These are phyloP conservation scores for Octopus sinensis DNA, from an alignment of 1,140 invertebrate genomes.

Conservation along the genomic window DNA sequence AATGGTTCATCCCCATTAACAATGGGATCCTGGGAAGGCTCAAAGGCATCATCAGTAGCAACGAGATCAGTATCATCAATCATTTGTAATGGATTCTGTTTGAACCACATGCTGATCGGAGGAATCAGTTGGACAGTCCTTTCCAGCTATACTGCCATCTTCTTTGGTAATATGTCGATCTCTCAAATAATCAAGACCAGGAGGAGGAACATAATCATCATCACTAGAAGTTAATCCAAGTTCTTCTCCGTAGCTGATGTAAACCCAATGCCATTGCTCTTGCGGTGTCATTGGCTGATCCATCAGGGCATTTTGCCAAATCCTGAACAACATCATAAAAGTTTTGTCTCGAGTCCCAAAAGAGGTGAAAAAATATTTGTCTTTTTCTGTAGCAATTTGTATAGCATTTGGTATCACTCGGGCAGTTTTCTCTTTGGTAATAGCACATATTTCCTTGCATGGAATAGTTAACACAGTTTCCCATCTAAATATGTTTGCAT, in stretches of 20 bases:
- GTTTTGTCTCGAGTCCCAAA: constrained; percentile 88
- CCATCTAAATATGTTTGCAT: constrained; percentile 95
- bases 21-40: too few relatives aligned
- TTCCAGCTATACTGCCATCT: too few relatives aligned
- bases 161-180: too few relatives aligned
- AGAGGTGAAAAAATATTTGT: constrained; percentile 90
- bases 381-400: constrained; percentile 75
- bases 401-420: constrained; percentile 95
- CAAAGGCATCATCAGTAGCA: too few relatives aligned
- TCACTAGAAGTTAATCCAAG: constrained; percentile 84
- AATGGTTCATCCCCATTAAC: too few relatives aligned
- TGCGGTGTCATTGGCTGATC: constrained; percentile 80
- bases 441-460: constrained; percentile 84
- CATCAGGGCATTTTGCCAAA: constrained; percentile 93
- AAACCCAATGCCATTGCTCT: constrained; percentile 89
- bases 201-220: too few relatives aligned
- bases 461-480: constrained; percentile 65
- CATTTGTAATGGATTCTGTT: too few relatives aligned
- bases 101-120: too few relatives aligned
- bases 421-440: constrained; percentile 90
- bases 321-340: constrained; percentile 88
- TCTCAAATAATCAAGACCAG: too few relatives aligned
- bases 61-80: too few relatives aligned
- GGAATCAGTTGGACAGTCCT: too few relatives aligned
- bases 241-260: constrained; percentile 87